Evolutionary conservation across 2,797 vertebrate genomes (phyloP), one percentile per base, ranked within the genome.

Genomic region (Hemibagrus guttatus): DNA sequence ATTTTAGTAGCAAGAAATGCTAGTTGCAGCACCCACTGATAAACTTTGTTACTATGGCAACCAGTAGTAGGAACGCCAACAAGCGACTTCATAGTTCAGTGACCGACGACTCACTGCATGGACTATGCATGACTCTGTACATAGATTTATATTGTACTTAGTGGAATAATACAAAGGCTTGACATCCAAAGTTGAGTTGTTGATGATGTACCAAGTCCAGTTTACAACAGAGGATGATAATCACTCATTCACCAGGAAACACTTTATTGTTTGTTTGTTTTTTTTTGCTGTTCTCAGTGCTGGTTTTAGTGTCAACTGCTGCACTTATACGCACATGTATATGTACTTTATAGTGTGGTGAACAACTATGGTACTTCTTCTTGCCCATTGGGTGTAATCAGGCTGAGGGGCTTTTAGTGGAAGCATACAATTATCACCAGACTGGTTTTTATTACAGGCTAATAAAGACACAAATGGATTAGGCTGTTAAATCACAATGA

Each of bases 401-500:
- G 85, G 88, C 78, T 23, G 80, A 92, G 88, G 86, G 86, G 92
- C 88, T 94, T 94, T 94, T 93, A 95, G 92, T 90, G 89, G 93
- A 93, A 93, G 89, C 74, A 87, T 85, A 88, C 92, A 91, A 93
- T 94, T 92, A 94, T 87, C 89, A 90, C 90, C 90, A 90, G 91
- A 89, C 92, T 88, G 89, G 92, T 90, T 93, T 81, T 95, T 92
- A 93, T 94, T 93, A 93, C 91, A 91, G 85, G 87, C 91, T 91
- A 93, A 92, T 95, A 94, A 95, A 95, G 93, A 86, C 86, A 76
- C 80, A 88, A 90, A 91, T 87, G 92, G 91, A 91, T 88, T 90
- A 89, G 87, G 91, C 42, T 87, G 83, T 93, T 94, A 94, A 94
- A 94, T 95, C 93, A 93, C 86, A 90, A 82, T 92, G 93, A 94